Evolutionary conservation across 2,888 invertebrate genomes (phyloP), one percentile per base, ranked within the genome.

Genomic region (Cantharis rufa): DNA sequence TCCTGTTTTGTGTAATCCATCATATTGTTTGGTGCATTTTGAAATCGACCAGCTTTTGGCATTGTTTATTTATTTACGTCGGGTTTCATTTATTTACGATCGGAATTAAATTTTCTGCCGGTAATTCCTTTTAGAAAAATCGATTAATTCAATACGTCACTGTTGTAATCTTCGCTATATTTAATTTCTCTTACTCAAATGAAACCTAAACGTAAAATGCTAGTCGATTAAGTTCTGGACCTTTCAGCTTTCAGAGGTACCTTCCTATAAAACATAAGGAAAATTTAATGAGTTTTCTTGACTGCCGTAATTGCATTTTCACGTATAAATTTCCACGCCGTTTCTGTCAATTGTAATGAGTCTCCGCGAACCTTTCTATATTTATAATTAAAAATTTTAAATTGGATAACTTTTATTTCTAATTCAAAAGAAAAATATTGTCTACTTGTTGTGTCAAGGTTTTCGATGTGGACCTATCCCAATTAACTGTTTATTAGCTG

Each of bases 261-360:
- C 62, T 24, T 62, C 66, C 74, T 27, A 74, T 70, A 74, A 74
- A 74, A 74, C 70, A 74, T 70, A 70, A 64, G 64, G 70, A 48
- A 66, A 24, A 66, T 61, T 70, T 74, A 74, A 74, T 74, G 74
- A 74, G 70, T 74, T 74, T 70, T 74, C 74, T 70, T 66, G 74
- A 66, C 70, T 74, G 70, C 70, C 74, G 63, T 70, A 70, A 74
- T 70, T 74, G 66, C 74, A 66, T 70, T 48, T 48, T 48, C n/a
- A 48, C 48, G 48, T 48, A 48, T 48, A 48, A 48, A 48, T 48
- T 48, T 48, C n/a, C 48, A n/a, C 48, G 48, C 4, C 48, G n/a
- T 48, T 48, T 48, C n/a, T 48, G 48, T 48, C 48, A 48, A 48
- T 48, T 48, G 48, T n/a, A 48, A 48, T n/a, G 48, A 48, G 48